These are phyloP conservation scores for Botrylloides violaceus DNA, from an alignment of 23 tunicate genomes.

Conservation along the genomic window DNA sequence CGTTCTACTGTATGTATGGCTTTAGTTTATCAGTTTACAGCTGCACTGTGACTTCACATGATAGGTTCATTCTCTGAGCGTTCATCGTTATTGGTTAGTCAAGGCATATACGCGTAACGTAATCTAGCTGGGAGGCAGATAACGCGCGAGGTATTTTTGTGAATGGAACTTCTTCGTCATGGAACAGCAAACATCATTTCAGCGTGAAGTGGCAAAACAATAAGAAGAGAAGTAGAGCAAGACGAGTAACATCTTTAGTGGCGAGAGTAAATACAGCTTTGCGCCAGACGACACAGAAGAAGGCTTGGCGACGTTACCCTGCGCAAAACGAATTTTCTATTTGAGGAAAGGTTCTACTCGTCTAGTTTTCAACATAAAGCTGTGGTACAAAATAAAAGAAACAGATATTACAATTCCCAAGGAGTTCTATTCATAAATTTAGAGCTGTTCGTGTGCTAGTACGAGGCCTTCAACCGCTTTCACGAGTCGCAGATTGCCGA, in stretches of 20 bases:
- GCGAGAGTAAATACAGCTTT: slow-evolving; percentile 13
- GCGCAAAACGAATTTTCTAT: neutral
- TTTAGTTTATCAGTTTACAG: too few species aligned
- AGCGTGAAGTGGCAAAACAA: slow-evolving; percentile 3
- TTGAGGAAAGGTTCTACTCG: neutral
- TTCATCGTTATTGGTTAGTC: too few species aligned
- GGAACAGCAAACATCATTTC: neutral
- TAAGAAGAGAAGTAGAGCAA: slow-evolving; percentile 20
- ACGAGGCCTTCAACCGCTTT: neutral
- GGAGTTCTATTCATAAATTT: neutral
- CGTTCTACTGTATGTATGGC: too few species aligned
- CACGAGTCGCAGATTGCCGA: slow-evolving; percentile 23
- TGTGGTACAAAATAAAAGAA: neutral
- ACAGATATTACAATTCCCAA: neutral
- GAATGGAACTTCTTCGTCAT: slow-evolving; percentile 27
- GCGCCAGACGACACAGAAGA: neutral
- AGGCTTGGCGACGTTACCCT: slow-evolving; percentile 3
- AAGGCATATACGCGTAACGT: too few species aligned
- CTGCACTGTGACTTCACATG: too few species aligned
- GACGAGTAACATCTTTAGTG: slow-evolving; percentile 4
- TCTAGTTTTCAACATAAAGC: neutral
- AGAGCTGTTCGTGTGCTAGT: neutral
- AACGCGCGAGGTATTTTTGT: slow-evolving; percentile 12
- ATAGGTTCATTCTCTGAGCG: too few species aligned
- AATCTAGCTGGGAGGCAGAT: neutral